Percentiles rank a stretch among this genome's conserved stretches.
phyloP scores from a whole-genome alignment of 2,888 invertebrate genomes.

The Nemurella pictetii region DNA sequence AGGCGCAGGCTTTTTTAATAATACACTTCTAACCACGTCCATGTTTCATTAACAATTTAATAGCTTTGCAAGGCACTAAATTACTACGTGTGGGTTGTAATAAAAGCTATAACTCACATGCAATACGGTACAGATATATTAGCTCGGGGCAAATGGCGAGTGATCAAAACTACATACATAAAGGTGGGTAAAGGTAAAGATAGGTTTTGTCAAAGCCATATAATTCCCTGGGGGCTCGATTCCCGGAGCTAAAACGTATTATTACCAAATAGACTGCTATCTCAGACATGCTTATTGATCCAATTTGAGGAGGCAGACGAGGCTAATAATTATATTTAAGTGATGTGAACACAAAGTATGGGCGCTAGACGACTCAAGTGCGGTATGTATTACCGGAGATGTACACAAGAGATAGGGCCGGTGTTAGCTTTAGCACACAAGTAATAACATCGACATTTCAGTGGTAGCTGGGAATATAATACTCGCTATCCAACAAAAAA shows the following conservation, averaged over 20 bases:
- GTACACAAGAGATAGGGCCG: not conserved
- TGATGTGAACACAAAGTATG: not conserved
- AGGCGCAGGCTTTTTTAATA: conserved; percentile 34
- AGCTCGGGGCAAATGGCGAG: conserved; percentile 1
- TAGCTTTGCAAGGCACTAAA: conserved; percentile 39
- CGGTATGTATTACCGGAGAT: not conserved
- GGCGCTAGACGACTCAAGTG: too few species aligned
- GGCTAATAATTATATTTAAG: not conserved
- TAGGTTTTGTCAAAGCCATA: conserved; percentile 19
- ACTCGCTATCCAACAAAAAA: not conserved
- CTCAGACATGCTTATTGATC: not conserved
- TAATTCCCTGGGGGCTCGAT: not conserved
- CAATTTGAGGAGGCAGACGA: not conserved
- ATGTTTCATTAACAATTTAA: conserved; percentile 40
- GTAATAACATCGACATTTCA: too few species aligned
- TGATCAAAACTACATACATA: conserved; percentile 12
- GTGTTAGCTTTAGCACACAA: too few species aligned
- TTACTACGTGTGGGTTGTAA: conserved; percentile 32
- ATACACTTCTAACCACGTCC: conserved; percentile 35
- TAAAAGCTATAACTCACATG: conserved; percentile 23
- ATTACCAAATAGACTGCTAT: conserved; percentile 1
- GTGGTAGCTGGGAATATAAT: not conserved
- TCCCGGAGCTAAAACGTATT: not conserved
- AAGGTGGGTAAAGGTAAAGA: conserved; percentile 17
- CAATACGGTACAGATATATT: conserved; percentile 12